Base-by-base conservation (phyloP, 30 jellyfish, hydroid and myxozoan genomes). In the Hydra vulgaris region DNA sequence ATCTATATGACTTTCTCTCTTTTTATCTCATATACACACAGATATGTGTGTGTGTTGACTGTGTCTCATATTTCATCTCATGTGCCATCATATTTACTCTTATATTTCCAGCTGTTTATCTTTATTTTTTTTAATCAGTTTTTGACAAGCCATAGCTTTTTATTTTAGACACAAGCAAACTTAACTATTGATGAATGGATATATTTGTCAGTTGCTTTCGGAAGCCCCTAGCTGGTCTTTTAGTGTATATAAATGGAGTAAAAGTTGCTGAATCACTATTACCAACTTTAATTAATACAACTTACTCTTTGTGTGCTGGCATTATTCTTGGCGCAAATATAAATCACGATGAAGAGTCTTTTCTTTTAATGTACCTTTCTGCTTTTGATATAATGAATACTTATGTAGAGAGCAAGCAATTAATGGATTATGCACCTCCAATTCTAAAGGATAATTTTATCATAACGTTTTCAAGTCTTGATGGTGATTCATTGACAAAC, bases 341-440 rank as follows among this genome's bases (percentile, higher is more conserved):
- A 21, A 72, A 27, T 1, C 88, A 77, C 18, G 83, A 25, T 25
- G 53, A 8, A 24, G 83, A 76, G 24, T 82, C 89, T 8, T 82
- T 82, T 24, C 26, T 77, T 15, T n/a, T 77, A 8, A 52, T 83
- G 80, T 74, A 78, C 27, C 67, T 83, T 15, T 53, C 89, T 12
- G 61, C 71, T 15, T 54, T 83, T 15, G 90, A 83, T 55, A 83
- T 83, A 19, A 21, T 77, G 66, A 24, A 23, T 25, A 53, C 15
- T 15, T 61, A 27, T 16, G 73, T 61, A 8, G 88, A 74, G 17
- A 20, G 22, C 26, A 24, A 40, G 52, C 78, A 56, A 8, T 26
- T 83, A 8, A 23, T 75, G 15, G 90, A 83, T 18, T 83, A 17
- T 67, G 76, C 90, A 20, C 78, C 90, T 1, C 90, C 90, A 4